Base-by-base conservation (phyloP, 2,888 invertebrate species). In the Syrphus vitripennis region DNA sequence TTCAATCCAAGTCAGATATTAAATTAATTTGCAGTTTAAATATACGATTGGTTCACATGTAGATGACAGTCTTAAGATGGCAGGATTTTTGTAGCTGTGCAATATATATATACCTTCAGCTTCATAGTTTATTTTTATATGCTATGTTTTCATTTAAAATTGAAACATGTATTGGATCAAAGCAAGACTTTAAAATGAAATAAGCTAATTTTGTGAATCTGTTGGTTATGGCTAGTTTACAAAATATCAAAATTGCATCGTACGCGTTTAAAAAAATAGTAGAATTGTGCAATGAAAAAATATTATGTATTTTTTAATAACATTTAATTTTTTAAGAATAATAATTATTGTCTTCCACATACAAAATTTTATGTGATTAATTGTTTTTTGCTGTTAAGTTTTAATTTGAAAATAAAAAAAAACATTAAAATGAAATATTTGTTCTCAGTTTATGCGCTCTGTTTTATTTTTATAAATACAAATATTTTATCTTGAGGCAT, bases 401-500 rank as follows among this genome's bases (percentile, higher is more conserved):
- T 55, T 14, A 65, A 42, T 10, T 42, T 42, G 6, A 29, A 40
- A n/a, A n/a, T n/a, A n/a, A 53, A 40, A 77, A 37, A 57, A 67
- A 37, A 59, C 1, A 19, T 12, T 48, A 14, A 37, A 40, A 45
- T 19, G 7, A 50, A 61, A 26, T 50, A 40, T n/a, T n/a, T 71
- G 29, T 71, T 77, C 63, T 78, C 55, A 77, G 57, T 74, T 86
- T 74, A 75, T 86, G 86, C 70, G 86, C 86, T 86, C 86, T 86
- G 86, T 86, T 86, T 86, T 82, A 31, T 82, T 86, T 82, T 82
- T 86, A 86, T 82, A n/a, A n/a, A n/a, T n/a, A 71, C 53, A 16
- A 14, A 42, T 24, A 42, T 42, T 74, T 71, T 45, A 48, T 65
- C 48, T 72, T 82, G 86, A 86, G 86, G 86, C 86, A 82, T 86